Evolutionary conservation across 1,140 invertebrate species (phyloP).

Genomic region (Bicyclus anynana): DNA sequence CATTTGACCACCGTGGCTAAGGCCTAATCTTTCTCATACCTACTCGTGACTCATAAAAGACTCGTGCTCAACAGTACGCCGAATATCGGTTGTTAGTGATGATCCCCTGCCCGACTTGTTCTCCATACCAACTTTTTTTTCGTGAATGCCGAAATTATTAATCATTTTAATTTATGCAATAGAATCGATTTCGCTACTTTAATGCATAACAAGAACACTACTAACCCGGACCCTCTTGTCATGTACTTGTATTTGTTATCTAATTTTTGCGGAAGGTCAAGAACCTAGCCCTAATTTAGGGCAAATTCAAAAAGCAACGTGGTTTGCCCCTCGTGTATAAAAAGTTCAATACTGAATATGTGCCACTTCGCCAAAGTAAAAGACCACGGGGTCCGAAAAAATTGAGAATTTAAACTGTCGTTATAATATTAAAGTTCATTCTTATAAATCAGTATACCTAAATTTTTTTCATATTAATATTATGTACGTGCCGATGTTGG

Average conservation of each 20-base stretch:
- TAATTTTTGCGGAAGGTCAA: constrained; percentile 33
- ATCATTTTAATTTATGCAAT: constrained; percentile 3
- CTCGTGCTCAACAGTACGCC: no score
- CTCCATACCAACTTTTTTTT: no score
- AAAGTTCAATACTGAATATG: not conserved
- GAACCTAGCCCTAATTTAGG: constrained; percentile 23
- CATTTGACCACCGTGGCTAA: no score
- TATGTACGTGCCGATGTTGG: no score
- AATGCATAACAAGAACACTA: not conserved
- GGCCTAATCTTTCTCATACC: no score
- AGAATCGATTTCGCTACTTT: not conserved
- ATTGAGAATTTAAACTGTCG: no score
- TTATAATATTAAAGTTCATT: not conserved
- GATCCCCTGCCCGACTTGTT: no score
- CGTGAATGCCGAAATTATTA: no score
- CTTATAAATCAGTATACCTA: not conserved
- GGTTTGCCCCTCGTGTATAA: not conserved
- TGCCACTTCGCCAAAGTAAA: not conserved
- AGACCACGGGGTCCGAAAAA: not conserved
- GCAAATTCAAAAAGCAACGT: not conserved
- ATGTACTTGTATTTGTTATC: not conserved
- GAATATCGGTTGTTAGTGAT: no score
- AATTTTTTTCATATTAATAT: no score
- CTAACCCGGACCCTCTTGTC: not conserved
- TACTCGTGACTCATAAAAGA: no score